Conservation (phyloP, 1,140 invertebrate genomes). For the Pogonus chalceus region DNA sequence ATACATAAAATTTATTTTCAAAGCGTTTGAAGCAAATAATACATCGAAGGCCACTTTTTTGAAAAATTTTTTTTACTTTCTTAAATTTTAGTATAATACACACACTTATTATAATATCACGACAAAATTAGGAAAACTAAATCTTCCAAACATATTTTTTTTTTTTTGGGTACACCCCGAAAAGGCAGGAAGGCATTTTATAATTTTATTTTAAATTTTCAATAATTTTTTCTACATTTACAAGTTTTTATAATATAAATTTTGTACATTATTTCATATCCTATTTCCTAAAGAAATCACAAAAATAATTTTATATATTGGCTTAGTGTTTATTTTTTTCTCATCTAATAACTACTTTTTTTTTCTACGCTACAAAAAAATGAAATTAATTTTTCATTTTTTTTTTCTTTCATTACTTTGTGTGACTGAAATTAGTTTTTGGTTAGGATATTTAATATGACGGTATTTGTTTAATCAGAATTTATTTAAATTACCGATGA, state of each 20-base stretch:
- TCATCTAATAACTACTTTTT: background rate
- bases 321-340: slow-evolving; percentile 22
- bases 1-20: background rate
- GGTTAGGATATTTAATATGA: background rate
- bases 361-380: background rate
- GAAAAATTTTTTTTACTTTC: slow-evolving; percentile 9
- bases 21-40: slow-evolving; percentile 13
- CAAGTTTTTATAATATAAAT: slow-evolving; percentile 33
- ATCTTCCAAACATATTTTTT: slow-evolving; percentile 22
- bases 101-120: slow-evolving; percentile 9
- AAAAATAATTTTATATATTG: slow-evolving; percentile 33
- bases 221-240: slow-evolving; percentile 32
- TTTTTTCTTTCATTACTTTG: background rate
- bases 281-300: slow-evolving; percentile 35
- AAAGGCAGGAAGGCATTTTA: slow-evolving; percentile 36
- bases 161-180: slow-evolving; percentile 27
- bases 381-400: background rate
- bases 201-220: slow-evolving; percentile 30
- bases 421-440: too few relatives aligned
- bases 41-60: slow-evolving; percentile 19
- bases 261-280: slow-evolving; percentile 36
- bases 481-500: too few relatives aligned
- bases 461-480: background rate
- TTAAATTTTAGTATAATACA: slow-evolving; percentile 1
- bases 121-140: slow-evolving; percentile 5